Percentiles rank a stretch among this genome's conserved stretches.
Evolutionary conservation across 2,888 invertebrate genomes (phyloP).

Genomic region (Nephrocerus scutellatus): DNA sequence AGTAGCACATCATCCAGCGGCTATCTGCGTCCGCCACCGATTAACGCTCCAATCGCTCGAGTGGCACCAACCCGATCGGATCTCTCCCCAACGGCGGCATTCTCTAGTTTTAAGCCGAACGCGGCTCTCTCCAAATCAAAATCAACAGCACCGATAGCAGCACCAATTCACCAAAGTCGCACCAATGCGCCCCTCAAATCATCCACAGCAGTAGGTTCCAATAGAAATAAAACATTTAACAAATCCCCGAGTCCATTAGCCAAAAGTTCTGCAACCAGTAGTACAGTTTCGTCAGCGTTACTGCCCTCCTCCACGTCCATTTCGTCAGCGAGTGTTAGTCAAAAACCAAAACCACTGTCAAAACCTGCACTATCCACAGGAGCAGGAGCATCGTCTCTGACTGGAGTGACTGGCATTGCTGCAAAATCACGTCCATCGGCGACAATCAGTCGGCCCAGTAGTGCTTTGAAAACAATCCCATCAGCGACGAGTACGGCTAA

Average conservation of each 20-base stretch:
- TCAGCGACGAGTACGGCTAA: too few species aligned
- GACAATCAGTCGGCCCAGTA: too few species aligned
- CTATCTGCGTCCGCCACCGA: slow-evolving; percentile 65
- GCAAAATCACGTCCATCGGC: too few species aligned
- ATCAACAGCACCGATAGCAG: slow-evolving; percentile 7
- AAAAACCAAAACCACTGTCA: slow-evolving; percentile 28
- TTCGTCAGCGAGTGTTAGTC: too few species aligned
- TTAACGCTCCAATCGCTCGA: slow-evolving; percentile 57
- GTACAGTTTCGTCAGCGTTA: slow-evolving; percentile 21
- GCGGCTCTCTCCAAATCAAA: slow-evolving; percentile 13
- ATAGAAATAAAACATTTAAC: slow-evolving; percentile 17
- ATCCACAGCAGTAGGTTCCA: slow-evolving; percentile 2
- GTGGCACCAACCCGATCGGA: slow-evolving; percentile 45
- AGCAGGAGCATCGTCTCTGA: slow-evolving; percentile 10
- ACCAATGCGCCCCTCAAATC: too few species aligned
- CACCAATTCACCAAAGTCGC: slow-evolving; percentile 23
- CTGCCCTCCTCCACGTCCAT: slow-evolving; percentile 21
- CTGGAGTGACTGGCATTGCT: slow-evolving; percentile 16
- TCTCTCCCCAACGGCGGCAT: slow-evolving; percentile 35
- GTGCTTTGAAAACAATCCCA: too few species aligned
- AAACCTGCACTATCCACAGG: slow-evolving; percentile 28
- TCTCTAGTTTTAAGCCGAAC: slow-evolving; percentile 44
- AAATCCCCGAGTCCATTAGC: slow-evolving; percentile 20
- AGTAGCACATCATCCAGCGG: slow-evolving; percentile 63
- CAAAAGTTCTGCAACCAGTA: slow-evolving; percentile 16